Evolutionary conservation across 2,113 vertebrate species (phyloP).

Genomic region (Synodontis membranacea): DNA sequence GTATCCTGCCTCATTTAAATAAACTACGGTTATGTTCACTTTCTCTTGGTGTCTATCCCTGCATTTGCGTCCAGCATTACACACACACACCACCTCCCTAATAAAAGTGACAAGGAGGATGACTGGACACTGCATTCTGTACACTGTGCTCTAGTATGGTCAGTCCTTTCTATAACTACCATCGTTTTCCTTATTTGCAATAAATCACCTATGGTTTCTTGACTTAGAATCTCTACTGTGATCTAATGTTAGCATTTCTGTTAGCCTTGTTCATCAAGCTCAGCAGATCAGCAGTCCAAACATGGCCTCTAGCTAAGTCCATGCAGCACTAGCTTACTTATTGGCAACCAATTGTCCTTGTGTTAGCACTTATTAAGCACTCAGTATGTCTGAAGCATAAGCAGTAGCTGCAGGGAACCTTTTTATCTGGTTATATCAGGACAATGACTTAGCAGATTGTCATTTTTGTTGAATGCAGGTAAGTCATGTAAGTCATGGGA

Average conservation of each 20-base stretch:
- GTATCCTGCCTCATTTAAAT: too few relatives aligned
- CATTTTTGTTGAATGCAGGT: too few relatives aligned
- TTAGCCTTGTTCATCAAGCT: constrained; percentile 10
- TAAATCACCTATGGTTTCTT: background rate
- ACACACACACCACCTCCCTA: too few relatives aligned
- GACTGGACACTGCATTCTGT: background rate
- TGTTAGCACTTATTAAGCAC: constrained; percentile 49
- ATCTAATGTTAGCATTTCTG: constrained; percentile 12
- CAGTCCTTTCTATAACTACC: background rate
- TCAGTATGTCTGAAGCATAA: constrained; percentile 40
- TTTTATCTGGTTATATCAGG: constrained; percentile 43
- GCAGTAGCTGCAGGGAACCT: constrained; percentile 37
- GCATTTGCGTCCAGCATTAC: too few relatives aligned
- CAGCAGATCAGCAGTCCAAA: constrained; percentile 34
- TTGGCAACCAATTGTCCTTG: constrained; percentile 45
- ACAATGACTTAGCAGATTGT: constrained; percentile 35
- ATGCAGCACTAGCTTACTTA: constrained; percentile 38
- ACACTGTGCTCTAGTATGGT: background rate
- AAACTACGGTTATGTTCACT: too few relatives aligned
- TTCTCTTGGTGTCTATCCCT: too few relatives aligned
- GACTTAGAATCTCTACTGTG: background rate
- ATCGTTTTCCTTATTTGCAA: background rate
- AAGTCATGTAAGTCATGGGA: background rate
- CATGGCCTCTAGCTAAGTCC: constrained; percentile 35
- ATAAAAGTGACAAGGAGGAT: too few relatives aligned